Evolutionary conservation across 1,140 invertebrate genomes (phyloP), one percentile per base, ranked within the genome.

Genomic region (Drosophila truncata): DNA sequence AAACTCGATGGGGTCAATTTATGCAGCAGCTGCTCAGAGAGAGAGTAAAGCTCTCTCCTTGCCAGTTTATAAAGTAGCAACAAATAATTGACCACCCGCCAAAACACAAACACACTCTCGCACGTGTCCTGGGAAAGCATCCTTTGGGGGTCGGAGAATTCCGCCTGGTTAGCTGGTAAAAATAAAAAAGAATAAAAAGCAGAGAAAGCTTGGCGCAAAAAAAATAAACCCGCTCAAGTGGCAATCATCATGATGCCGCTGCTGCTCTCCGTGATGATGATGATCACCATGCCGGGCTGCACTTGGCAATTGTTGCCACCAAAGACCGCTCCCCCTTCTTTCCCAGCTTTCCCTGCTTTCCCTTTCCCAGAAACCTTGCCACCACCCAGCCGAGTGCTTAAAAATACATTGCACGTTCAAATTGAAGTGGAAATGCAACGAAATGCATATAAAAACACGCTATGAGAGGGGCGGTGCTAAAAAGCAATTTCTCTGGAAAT

Each of bases 381-480:
- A n/a, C 8, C 27, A 37, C 54, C 37, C 59, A 25, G 46, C 42
- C 47, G 59, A 78, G 69, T 75, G 85, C 84, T 88, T 81, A 84
- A 84, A 88, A 88, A 88, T 84, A 88, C 81, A 90, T 90, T 84
- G 80, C 85, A 88, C 84, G 84, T 84, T 87, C 80, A 84, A 84
- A 88, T 87, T 87, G 77, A 80, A 87, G 83, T 87, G 84, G 76
- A 77, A 88, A 84, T 80, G 76, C 84, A 80, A 71, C 72, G 67
- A 78, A 80, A 88, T 83, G 72, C 84, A 77, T 65, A 80, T 39
- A 78, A 87, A 82, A 80, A 80, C 74, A 35, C 27, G 42, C 16
- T 7, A 25, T 14, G 16, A 25, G 35, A 18, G 7, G 23, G 11
- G 18, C 18, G 5, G 52, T 42, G 37, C 37, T 33, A 13, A 13